Evolutionary conservation across 2,797 vertebrate species (phyloP).

Genomic region (Notoglanidium macrostoma): DNA sequence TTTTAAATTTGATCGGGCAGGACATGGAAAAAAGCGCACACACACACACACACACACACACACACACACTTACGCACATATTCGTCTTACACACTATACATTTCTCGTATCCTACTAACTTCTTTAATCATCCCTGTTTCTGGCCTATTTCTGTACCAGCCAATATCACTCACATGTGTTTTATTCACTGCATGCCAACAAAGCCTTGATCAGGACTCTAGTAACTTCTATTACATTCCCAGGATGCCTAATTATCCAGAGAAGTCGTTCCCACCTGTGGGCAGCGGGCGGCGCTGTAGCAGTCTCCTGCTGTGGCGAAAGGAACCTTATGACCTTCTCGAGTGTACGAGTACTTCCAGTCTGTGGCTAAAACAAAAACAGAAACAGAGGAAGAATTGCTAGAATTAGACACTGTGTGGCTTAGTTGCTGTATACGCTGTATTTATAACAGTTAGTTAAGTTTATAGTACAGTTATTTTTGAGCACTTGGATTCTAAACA

Average conservation of each 20-base stretch:
- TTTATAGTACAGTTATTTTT: not conserved
- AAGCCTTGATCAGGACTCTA: not conserved
- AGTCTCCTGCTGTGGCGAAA: constrained; percentile 94
- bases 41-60: not conserved
- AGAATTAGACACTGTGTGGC: constrained; percentile 21
- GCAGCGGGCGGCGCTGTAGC: constrained; percentile 91
- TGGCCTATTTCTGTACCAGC: not conserved
- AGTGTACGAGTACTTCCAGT: constrained; percentile 89
- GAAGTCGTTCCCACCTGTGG: constrained; percentile 84
- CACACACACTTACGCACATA: not conserved
- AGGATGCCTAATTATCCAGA: not conserved
- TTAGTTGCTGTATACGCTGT: not conserved
- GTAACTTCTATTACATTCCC: not conserved
- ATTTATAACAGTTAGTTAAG: constrained; percentile 4
- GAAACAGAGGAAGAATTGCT: not conserved
- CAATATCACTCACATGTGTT: not conserved
- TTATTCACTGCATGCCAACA: not conserved
- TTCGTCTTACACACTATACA: constrained; percentile 3
- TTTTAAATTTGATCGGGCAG: not conserved
- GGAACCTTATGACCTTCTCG: constrained; percentile 87
- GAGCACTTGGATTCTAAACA: constrained; percentile 26
- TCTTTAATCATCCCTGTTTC: constrained; percentile 11
- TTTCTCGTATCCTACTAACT: not conserved
- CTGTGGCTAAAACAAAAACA: constrained; percentile 78
- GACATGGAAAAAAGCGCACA: not conserved